phyloP scores from a whole-genome alignment of 2,797 vertebrate genomes.

The Lindbergichthys nudifrons region DNA sequence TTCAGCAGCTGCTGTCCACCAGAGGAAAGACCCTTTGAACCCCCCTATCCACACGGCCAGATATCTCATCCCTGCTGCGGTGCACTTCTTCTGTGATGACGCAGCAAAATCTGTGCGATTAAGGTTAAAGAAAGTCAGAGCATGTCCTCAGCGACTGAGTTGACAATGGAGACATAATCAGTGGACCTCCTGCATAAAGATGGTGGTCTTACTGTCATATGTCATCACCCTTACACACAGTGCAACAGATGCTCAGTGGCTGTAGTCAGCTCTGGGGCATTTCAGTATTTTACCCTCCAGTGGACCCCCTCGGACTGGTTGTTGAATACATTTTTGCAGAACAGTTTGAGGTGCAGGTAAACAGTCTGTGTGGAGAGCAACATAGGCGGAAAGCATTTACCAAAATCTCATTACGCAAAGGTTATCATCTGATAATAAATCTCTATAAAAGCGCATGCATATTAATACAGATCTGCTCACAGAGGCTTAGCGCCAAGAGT shows the following conservation, averaged over 20 bases:
- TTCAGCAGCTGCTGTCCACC: slow-evolving; percentile 64
- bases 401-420: too few species aligned
- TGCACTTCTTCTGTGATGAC: slow-evolving; percentile 56
- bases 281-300: slow-evolving; percentile 11
- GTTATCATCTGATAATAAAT: too few species aligned
- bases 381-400: too few species aligned
- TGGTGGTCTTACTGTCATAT: slow-evolving; percentile 26
- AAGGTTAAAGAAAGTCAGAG: slow-evolving; percentile 74
- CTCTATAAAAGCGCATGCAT: too few species aligned
- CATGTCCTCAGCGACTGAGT: slow-evolving; percentile 18
- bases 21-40: slow-evolving; percentile 66
- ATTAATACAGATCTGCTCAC: too few species aligned
- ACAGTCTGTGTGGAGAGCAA: too few species aligned
- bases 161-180: slow-evolving; percentile 34
- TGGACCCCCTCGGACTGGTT: neutral
- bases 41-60: slow-evolving; percentile 26
- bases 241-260: slow-evolving; percentile 28
- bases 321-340: neutral
- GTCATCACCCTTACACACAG: slow-evolving; percentile 11
- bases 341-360: too few species aligned
- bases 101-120: slow-evolving; percentile 48
- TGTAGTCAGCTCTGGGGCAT: slow-evolving; percentile 20
- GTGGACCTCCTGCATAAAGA: slow-evolving; percentile 28
- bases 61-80: slow-evolving; percentile 45
- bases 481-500: too few species aligned